Evolutionary conservation across 2,888 invertebrate species (phyloP).

Genomic region (Apamea crenata): DNA sequence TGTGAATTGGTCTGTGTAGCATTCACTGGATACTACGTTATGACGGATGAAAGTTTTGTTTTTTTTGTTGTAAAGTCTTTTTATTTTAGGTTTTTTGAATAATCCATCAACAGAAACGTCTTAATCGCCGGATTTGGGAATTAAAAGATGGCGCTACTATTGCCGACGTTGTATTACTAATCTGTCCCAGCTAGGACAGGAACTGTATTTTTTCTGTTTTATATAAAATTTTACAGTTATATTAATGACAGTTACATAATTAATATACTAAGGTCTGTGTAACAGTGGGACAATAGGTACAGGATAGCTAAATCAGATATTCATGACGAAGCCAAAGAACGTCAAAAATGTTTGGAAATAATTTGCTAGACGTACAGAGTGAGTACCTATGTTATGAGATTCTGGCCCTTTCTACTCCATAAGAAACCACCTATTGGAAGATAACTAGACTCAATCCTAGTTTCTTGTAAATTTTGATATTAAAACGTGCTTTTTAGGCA

Average conservation of each 20-base stretch:
- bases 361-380: not conserved
- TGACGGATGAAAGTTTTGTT: not conserved
- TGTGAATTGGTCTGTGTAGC: constrained; percentile 15
- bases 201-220: not conserved
- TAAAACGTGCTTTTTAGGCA: not conserved
- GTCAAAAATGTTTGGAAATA: too few species aligned
- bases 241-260: not conserved
- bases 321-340: too few species aligned
- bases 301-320: too few species aligned
- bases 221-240: not conserved
- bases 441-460: not conserved
- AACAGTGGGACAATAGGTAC: too few species aligned
- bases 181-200: not conserved
- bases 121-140: not conserved
- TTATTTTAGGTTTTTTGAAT: not conserved
- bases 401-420: not conserved
- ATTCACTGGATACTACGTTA: constrained; percentile 11
- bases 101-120: not conserved
- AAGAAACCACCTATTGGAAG: not conserved
- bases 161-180: not conserved
- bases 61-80: not conserved
- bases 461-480: not conserved
- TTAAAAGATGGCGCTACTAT: not conserved
- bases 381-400: not conserved
- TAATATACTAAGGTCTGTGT: too few species aligned